Evolutionary conservation across 2,888 invertebrate genomes (phyloP), one percentile per base, ranked within the genome.

Genomic region (Coleophora deauratella): DNA sequence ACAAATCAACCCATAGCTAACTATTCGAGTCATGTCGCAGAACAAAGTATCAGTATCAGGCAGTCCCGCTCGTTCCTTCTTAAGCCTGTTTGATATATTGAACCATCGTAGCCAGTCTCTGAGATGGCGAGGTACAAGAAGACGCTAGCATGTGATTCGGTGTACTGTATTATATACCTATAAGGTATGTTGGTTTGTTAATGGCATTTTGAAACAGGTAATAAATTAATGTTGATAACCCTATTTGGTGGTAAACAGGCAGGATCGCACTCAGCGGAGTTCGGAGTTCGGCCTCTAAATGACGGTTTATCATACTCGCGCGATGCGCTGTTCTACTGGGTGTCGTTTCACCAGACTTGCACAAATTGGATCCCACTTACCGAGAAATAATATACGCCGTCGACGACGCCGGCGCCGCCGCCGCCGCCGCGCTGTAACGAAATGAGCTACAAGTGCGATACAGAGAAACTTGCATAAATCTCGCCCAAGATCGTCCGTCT

Each of bases 71-170:
- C 76, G 74, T 80, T 79, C 78, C 72, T 70, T 76, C 66, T 71
- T 78, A 81, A 82, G 81, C 78, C 79, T 67, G 61, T 79, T 78
- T 81, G 81, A 82, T 79, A 78, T 78, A 82, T 80, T 72, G 77
- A 71, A 59, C 76, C 75, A 79, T 81, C 63, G 59, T 65, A n/a
- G n/a, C 62, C 62, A 53, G 64, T 58, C 66, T 66, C 55, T n/a
- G n/a, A n/a, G n/a, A n/a, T n/a, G 68, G 62, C 59, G 72, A 72
- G 70, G 69, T 73, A 72, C 73, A 72, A 75, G 76, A 75, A 74
- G 73, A 72, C 68, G 65, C 64, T 62, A 63, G 62, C 59, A 57
- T 60, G 54, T 54, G 54, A 57, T 61, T 62, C 57, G 52, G 51
- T 56, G 54, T 54, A 47, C 21, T 21, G 21, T 21, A 21, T 6